Conservation (phyloP, 2,113 vertebrate species). For the Rhinopithecus roxellana region DNA sequence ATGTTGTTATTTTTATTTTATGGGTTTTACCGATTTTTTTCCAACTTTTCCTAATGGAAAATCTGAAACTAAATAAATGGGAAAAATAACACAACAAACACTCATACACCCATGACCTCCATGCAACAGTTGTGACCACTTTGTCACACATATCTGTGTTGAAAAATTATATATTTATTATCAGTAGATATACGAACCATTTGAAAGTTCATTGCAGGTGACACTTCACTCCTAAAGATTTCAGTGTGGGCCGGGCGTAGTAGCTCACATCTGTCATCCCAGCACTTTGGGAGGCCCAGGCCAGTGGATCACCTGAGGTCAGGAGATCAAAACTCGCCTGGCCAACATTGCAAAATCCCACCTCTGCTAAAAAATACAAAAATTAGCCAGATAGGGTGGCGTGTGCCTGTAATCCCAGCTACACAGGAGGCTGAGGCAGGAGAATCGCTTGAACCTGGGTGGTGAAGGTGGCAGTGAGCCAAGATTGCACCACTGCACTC, state of each 20-base stretch:
- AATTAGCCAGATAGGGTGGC: too few species aligned
- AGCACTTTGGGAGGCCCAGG: too few species aligned
- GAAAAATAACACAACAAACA: background rate
- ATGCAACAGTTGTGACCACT: background rate
- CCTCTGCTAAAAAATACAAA: too few species aligned
- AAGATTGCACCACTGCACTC: too few species aligned
- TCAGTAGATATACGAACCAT: background rate
- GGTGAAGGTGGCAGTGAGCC: too few species aligned
- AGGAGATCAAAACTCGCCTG: too few species aligned
- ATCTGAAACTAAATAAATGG: background rate
- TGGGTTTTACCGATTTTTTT: background rate
- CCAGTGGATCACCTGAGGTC: too few species aligned
- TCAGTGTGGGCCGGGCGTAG: background rate
- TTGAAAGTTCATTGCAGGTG: background rate
- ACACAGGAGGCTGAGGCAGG: too few species aligned
- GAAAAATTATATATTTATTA: background rate
- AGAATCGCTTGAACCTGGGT: too few species aligned
- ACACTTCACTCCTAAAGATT: background rate
- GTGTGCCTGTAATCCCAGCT: too few species aligned
- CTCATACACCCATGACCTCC: background rate
- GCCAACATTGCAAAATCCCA: too few species aligned
- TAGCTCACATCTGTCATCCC: too few species aligned
- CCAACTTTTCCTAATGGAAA: background rate
- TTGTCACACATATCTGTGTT: background rate
- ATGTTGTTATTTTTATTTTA: background rate